Conservation (phyloP, 2,113 vertebrate species). For the Proteles cristata region DNA sequence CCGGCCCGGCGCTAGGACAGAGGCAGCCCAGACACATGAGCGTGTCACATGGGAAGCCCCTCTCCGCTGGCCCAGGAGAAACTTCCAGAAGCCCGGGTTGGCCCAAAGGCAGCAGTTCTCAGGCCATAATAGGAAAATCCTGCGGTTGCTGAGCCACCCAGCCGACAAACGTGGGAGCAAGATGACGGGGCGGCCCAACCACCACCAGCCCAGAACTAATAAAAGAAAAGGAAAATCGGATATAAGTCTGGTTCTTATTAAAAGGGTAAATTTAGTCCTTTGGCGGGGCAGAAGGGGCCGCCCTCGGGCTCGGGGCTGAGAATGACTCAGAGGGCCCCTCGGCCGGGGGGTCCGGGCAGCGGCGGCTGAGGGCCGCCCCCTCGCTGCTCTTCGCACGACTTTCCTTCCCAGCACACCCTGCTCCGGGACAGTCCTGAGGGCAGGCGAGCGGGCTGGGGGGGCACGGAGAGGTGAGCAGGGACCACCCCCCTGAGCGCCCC, state of each 20-base stretch:
- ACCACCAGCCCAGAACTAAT: slow-evolving; percentile 64
- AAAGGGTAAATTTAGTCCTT: slow-evolving; percentile 75
- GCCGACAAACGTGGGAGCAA: background rate
- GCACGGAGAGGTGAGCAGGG: background rate
- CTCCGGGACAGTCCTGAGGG: too few relatives aligned
- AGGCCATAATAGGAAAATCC: slow-evolving; percentile 69
- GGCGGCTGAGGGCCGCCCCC: background rate
- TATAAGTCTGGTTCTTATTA: slow-evolving; percentile 71
- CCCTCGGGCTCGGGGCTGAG: background rate
- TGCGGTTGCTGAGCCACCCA: slow-evolving; percentile 24
- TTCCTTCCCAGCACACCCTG: background rate
- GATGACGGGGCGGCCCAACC: slow-evolving; percentile 30
- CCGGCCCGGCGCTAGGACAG: background rate
- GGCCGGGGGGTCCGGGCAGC: background rate
- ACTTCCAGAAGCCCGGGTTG: slow-evolving; percentile 47
- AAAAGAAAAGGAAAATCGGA: slow-evolving; percentile 72
- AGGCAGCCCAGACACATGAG: background rate
- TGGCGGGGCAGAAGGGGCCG: background rate
- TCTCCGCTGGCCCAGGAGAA: background rate
- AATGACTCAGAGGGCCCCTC: slow-evolving; percentile 58
- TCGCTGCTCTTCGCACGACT: background rate
- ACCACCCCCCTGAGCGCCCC: background rate
- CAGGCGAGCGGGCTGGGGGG: rapidly evolving
- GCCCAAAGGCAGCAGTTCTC: slow-evolving; percentile 28
- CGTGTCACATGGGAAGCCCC: slow-evolving; percentile 21